Conservation (phyloP, 2,113 vertebrate genomes). For the Brachypteracias leptosomus region DNA sequence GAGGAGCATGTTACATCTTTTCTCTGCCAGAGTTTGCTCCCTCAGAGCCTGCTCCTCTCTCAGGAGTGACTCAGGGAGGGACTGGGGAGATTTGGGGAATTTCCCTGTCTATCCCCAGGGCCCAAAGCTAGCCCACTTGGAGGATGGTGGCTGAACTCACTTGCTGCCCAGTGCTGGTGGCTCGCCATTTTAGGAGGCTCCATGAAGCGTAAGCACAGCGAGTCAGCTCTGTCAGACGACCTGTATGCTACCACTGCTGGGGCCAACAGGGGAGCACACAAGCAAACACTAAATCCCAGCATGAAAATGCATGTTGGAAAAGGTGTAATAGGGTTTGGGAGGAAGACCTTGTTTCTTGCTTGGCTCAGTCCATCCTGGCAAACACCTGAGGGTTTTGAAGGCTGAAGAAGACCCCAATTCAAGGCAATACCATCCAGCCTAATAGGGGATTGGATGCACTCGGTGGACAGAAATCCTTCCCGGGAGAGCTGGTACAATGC, state of each 20-base stretch:
- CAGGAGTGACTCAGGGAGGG: not conserved
- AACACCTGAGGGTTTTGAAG: not conserved
- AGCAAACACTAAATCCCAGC: fast-evolving
- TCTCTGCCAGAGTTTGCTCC: not conserved
- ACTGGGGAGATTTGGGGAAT: not conserved
- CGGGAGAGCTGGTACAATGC: not conserved
- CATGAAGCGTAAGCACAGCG: fast-evolving
- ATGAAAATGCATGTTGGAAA: not conserved
- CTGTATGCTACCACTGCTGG: not conserved
- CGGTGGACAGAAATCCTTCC: fast-evolving
- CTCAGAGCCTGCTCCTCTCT: not conserved
- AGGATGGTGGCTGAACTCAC: not conserved
- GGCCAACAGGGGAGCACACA: fast-evolving
- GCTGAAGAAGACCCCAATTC: not conserved
- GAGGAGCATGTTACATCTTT: not conserved
- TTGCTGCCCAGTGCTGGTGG: fast-evolving
- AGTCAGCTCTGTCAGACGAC: not conserved
- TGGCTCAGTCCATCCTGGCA: not conserved
- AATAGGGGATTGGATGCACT: not conserved
- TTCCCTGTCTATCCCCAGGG: not conserved
- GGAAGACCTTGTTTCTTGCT: not conserved
- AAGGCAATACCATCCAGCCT: not conserved
- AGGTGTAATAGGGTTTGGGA: not conserved
- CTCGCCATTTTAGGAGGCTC: not conserved
- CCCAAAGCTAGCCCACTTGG: not conserved